Evolutionary conservation across 2,888 invertebrate species (phyloP), one percentile per base, ranked within the genome.

Genomic region (Meandrusa payeni): DNA sequence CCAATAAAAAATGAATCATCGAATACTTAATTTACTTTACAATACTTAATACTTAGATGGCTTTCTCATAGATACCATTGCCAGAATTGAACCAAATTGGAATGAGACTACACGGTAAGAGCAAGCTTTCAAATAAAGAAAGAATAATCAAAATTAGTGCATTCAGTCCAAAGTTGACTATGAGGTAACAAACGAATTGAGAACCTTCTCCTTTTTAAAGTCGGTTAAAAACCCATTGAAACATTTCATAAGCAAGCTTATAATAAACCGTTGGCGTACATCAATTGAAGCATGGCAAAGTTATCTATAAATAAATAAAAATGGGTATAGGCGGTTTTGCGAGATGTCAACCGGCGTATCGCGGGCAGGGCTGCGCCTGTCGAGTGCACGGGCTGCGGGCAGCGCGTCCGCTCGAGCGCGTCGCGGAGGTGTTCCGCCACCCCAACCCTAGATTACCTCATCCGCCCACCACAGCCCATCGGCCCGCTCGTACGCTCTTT

Each of bases 361-460:
- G 56, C 47, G 51, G 53, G 52, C 48, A 52, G 53, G 55, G 47
- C 44, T 39, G 50, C 54, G 62, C 58, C 73, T 75, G 75, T 73
- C 75, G 55, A 59, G 37, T 50, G 60, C 76, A 74, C 52, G 40
- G 53, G 51, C 51, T 57, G 59, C 64, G 61, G 64, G 63, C 68
- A 52, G 32, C 59, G 52, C 55, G 47, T 64, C 61, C 69, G 62
- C 70, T 48, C 58, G 55, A 60, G 63, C 57, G 66, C 57, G 19
- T 47, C 49, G 49, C 43, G 51, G 52, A 55, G 63, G 59, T 65
- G 63, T 64, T 62, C 57, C 50, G 49, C 52, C 44, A 58, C 64
- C 64, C 54, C 62, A 57, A 43, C 46, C 48, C 46, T 20, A 31
- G 32, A 45, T 41, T 27, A 31, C 44, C 48, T 60, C 36, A 23